Base-by-base conservation (phyloP, 2,797 vertebrate species). In the Gambelia wislizenii region DNA sequence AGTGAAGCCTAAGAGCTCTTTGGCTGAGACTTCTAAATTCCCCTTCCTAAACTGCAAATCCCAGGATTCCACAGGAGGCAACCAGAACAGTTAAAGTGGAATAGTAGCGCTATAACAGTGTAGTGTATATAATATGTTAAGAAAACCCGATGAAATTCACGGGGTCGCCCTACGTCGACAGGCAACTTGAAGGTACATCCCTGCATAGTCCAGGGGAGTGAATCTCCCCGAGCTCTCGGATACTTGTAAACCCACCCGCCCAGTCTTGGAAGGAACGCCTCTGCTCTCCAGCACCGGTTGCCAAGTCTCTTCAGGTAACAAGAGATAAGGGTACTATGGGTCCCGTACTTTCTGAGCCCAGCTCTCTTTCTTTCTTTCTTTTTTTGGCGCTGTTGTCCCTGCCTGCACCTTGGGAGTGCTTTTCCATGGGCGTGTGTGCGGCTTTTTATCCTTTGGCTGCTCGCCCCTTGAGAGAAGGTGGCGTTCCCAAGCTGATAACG, bases 301-400 rank as follows among this genome's bases (percentile, higher is more conserved):
- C 78, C 78, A 52, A 89, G 83, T 27, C 67, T 72, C 69, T 74
- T 49, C 77, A 85, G 76, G 83, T 81, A 85, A 86, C 42, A 61
- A 80, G 22, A 42, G 54, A 64, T 33, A 44, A 44, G 88, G 56
- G 6, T 6, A 33, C 13, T 33, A 5, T 33, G 74, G 59, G 36
- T n/a, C n/a, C n/a, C n/a, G n/a, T 56, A 42, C 47, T 82, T 76
- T 42, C 44, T 33, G 76, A 85, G 56, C 42, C 16, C 47, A 22
- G 52, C 83, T 59, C 9, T n/a, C 49, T 72, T 79, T 80, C 70
- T 72, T 39, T 64, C 25, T 64, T 4, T n/a, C 30, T 5, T 6
- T 14, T 72, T 39, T 42, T 20, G n/a, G n/a, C n/a, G 75, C 13
- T 47, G 1, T 44, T 70, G 75, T 36, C 44, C 42, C 82, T 52